Evolutionary conservation across 2,888 invertebrate species (phyloP), one percentile per base, ranked within the genome.

Genomic region (Lobophora halterata): DNA sequence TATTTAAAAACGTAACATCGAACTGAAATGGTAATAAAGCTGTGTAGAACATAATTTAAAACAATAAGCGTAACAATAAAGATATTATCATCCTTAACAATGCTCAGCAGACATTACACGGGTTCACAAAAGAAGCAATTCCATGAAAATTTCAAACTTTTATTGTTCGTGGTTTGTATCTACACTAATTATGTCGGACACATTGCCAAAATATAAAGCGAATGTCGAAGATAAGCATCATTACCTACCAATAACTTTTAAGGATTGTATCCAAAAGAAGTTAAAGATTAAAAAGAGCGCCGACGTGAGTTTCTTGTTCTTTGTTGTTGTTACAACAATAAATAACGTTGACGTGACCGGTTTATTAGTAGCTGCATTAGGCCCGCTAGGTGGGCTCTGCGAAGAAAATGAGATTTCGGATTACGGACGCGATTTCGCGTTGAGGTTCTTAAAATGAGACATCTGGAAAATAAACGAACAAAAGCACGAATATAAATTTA

Each of bases 301-400:
- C 55, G 58, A 56, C 58, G 61, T 58, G 59, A 66, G 64, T 71
- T 73, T 75, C 69, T 76, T 74, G 66, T 72, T 72, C 67, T 69
- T 67, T 73, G 68, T 70, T 74, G 66, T 74, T 73, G 71, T 78
- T 65, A 76, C 75, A 79, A 79, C 76, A 79, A 83, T 82, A 83
- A 83, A 83, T 82, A 81, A 81, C 63, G 65, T 60, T 74, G 75
- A 82, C 85, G 82, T 82, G 83, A 83, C 81, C 75, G 48, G 85
- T 71, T 77, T 86, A 79, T 82, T 83, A 81, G 78, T 79, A 46
- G 75, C 71, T 72, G 72, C 70, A 79, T 85, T 82, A 73, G 55
- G 61, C 34, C 46, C 63, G 59, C 64, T 61, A 64, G 65, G 73
- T 67, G 63, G 64, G 67, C 58, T 67, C 58, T 46, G 49, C 61